Percentiles rank a stretch among this genome's conserved stretches.
These are phyloP conservation scores for Carcina quercana DNA, from an alignment of 2,888 invertebrate species.

Conservation along the genomic window DNA sequence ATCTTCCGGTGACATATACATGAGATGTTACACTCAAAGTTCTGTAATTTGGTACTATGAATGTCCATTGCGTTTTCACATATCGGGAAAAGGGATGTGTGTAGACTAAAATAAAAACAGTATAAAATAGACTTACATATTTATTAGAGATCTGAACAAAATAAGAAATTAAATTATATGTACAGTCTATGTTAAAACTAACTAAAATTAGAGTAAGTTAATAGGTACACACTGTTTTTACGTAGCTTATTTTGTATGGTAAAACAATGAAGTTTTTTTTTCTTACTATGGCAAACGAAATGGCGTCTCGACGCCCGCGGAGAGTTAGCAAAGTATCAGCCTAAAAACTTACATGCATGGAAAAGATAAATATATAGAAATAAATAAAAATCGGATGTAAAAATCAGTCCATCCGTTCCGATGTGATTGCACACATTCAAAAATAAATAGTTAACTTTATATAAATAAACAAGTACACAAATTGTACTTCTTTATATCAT, in stretches of 20 bases:
- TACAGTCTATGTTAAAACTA: constrained; percentile 76
- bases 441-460: constrained; percentile 42
- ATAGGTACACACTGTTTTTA: constrained; percentile 70
- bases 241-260: constrained; percentile 52
- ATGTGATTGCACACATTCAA: constrained; percentile 56
- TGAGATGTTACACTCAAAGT: no score
- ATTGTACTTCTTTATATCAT: constrained; percentile 34
- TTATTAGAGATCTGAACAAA: constrained; percentile 77
- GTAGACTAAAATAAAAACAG: constrained; percentile 20
- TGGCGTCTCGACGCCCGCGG: constrained; percentile 24
- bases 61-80: no score
- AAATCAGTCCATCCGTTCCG: constrained; percentile 64
- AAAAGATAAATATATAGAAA: constrained; percentile 31
- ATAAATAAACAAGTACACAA: constrained; percentile 33
- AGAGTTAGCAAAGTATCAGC: constrained; percentile 34
- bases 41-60: no score
- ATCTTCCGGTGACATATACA: no score
- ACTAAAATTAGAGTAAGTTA: constrained; percentile 73
- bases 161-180: constrained; percentile 76
- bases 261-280: constrained; percentile 31
- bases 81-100: no score
- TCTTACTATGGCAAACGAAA: constrained; percentile 54
- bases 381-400: constrained; percentile 45
- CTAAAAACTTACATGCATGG: constrained; percentile 28
- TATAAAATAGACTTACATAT: constrained; percentile 67